A percentile compares a stretch with the other conserved stretches of the same genome.
These are phyloP conservation scores for Pipistrellus kuhlii DNA, from an alignment of 2,797 vertebrate species.

Conservation along the genomic window DNA sequence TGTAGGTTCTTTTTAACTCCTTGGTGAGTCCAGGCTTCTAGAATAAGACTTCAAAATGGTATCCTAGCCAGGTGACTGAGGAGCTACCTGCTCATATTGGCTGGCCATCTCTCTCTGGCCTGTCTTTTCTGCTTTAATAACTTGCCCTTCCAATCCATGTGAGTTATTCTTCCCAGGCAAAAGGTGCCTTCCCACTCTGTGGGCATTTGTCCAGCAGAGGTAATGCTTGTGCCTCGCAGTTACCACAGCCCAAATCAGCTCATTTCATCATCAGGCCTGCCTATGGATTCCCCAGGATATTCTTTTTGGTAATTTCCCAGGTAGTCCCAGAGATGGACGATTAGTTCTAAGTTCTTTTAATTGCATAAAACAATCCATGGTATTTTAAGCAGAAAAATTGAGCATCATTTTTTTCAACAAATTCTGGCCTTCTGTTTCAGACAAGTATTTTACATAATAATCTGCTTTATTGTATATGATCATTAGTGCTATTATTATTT, in stretches of 20 bases:
- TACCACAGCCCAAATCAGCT: background rate
- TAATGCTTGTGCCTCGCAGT: background rate
- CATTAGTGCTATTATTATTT: conserved; percentile 15
- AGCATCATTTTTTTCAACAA: background rate
- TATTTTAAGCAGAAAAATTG: background rate
- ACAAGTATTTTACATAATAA: background rate
- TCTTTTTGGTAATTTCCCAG: background rate
- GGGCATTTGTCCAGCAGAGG: background rate
- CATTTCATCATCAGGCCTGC: background rate
- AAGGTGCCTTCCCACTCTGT: background rate
- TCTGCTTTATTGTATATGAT: background rate
- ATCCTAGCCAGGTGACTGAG: background rate
- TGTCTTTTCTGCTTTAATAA: background rate
- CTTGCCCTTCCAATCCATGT: background rate
- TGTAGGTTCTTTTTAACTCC: background rate
- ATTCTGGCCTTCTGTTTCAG: background rate
- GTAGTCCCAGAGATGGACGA: background rate
- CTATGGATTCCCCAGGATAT: background rate
- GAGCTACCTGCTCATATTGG: background rate
- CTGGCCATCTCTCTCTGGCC: background rate
- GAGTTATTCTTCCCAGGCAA: background rate
- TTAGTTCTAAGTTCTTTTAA: background rate
- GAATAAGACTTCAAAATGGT: background rate
- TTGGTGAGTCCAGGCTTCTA: background rate
- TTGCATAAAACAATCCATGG: background rate